These are phyloP conservation scores for Sphinx pinastri DNA, from an alignment of 2,888 invertebrate genomes.

Conservation along the genomic window DNA sequence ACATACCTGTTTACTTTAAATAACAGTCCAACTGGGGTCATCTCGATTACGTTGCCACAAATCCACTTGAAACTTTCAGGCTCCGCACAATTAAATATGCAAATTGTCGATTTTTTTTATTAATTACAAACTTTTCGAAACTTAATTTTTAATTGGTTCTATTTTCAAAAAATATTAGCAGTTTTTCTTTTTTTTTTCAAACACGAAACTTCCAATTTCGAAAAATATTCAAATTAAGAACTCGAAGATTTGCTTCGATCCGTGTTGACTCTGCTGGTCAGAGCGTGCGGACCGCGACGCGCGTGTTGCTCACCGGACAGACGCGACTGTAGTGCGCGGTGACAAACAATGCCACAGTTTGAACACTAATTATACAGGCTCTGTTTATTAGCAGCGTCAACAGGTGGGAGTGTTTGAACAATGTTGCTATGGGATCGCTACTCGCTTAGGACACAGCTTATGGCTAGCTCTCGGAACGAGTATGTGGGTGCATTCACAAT, in stretches of 20 bases:
- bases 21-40: conserved; percentile 85
- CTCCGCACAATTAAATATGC: background rate
- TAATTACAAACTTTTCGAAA: conserved; percentile 30
- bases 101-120: background rate
- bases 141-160: conserved; percentile 26
- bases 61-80: conserved; percentile 35
- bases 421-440: conserved; percentile 34
- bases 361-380: conserved; percentile 67
- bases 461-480: conserved; percentile 17
- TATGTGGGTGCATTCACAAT: conserved; percentile 5
- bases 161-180: background rate
- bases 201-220: background rate
- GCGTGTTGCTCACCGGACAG: conserved; percentile 67
- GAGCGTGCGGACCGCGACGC: conserved; percentile 55
- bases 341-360: conserved; percentile 71
- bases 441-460: conserved; percentile 38
- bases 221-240: conserved; percentile 5
- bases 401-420: conserved; percentile 70
- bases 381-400: conserved; percentile 57
- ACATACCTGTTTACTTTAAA: conserved; percentile 85
- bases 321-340: conserved; percentile 67
- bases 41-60: conserved; percentile 53
- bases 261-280: conserved; percentile 43
- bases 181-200: conserved; percentile 3
- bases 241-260: conserved; percentile 37